These are phyloP conservation scores for Apotomis betuletana DNA, from an alignment of 2,888 invertebrate species.

Conservation along the genomic window DNA sequence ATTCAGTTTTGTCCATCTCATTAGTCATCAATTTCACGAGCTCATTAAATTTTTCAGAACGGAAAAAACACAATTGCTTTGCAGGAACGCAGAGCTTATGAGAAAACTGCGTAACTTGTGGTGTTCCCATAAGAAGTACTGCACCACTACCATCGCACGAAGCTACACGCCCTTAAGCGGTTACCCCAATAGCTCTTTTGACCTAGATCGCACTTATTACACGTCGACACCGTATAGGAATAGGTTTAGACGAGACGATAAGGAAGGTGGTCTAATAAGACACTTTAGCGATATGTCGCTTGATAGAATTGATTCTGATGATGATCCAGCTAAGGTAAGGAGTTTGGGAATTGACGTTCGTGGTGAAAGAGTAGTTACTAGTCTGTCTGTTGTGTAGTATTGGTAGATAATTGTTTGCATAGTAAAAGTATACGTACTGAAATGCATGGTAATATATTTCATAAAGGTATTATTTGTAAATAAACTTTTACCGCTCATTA, in stretches of 20 bases:
- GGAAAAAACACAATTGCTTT: slow-evolving; percentile 84
- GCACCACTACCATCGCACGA: slow-evolving; percentile 73
- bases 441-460: slow-evolving; percentile 19
- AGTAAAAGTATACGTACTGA: slow-evolving; percentile 16
- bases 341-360: slow-evolving; percentile 23
- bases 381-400: slow-evolving; percentile 11
- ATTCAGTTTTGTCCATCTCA: slow-evolving; percentile 1
- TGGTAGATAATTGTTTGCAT: slow-evolving; percentile 5
- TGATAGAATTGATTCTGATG: slow-evolving; percentile 75
- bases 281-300: slow-evolving; percentile 70
- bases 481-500: background rate
- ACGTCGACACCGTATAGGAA: slow-evolving; percentile 74
- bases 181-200: slow-evolving; percentile 76
- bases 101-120: slow-evolving; percentile 84
- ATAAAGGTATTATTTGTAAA: background rate
- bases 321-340: slow-evolving; percentile 73
- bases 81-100: slow-evolving; percentile 85
- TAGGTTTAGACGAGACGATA: slow-evolving; percentile 60
- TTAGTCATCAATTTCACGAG: slow-evolving; percentile 45
- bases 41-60: slow-evolving; percentile 79
- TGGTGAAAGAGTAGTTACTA: slow-evolving; percentile 1
- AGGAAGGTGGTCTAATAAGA: slow-evolving; percentile 37
- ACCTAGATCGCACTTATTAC: slow-evolving; percentile 76
- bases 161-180: slow-evolving; percentile 75
- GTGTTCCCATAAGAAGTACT: slow-evolving; percentile 85